phyloP scores from a whole-genome alignment of 2,888 invertebrate genomes.

The Ennomos fuscantarius region DNA sequence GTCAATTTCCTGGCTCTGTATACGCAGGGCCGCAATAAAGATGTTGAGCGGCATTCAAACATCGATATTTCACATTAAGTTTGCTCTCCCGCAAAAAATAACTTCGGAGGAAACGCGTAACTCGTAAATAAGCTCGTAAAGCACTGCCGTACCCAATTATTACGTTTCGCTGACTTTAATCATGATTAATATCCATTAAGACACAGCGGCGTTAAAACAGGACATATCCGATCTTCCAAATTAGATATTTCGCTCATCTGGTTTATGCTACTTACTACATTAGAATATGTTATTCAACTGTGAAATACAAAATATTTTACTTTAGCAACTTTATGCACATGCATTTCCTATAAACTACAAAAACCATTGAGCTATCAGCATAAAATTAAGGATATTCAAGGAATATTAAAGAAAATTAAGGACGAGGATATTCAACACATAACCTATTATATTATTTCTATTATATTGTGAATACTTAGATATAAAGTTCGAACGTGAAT shows the following conservation, averaged over 20 bases:
- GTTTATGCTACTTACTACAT: constrained; percentile 14
- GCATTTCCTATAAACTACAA: no score
- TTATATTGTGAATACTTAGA: no score
- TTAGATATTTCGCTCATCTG: constrained; percentile 37
- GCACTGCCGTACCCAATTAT: constrained; percentile 70
- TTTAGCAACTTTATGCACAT: no score
- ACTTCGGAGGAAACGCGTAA: constrained; percentile 66
- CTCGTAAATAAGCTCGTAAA: constrained; percentile 75
- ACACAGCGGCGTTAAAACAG: constrained; percentile 47
- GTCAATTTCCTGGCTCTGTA: constrained; percentile 61
- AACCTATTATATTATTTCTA: no score
- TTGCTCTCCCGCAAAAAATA: constrained; percentile 65
- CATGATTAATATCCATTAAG: constrained; percentile 67
- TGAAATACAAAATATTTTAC: no score
- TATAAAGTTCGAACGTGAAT: not conserved
- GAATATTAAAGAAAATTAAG: no score
- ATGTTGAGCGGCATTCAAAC: constrained; percentile 60
- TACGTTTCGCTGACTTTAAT: constrained; percentile 69
- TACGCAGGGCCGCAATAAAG: constrained; percentile 62
- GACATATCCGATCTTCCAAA: constrained; percentile 45
- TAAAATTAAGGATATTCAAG: no score
- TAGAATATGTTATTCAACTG: no score
- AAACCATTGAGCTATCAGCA: no score
- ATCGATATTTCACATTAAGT: constrained; percentile 64
- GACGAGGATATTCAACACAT: no score